These are phyloP conservation scores for Antedon bifida DNA, from an alignment of 35 echinoderm and acorn worm species.

Conservation along the genomic window DNA sequence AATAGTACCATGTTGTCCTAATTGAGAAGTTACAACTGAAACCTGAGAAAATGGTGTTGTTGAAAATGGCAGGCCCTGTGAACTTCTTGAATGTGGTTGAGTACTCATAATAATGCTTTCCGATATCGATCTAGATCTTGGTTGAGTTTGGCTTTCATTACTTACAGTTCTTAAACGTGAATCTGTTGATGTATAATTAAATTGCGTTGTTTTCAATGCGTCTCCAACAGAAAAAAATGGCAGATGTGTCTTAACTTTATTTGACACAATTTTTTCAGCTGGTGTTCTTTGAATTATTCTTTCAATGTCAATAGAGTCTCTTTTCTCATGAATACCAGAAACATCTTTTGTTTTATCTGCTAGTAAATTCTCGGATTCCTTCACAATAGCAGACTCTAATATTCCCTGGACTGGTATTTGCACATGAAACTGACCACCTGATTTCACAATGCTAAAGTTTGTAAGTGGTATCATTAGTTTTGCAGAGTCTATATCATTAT, in stretches of 20 bases:
- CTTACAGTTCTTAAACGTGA: neutral
- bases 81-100: too few relatives aligned
- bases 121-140: neutral
- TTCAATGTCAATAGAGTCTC: neutral
- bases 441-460: conserved; percentile 82
- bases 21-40: neutral
- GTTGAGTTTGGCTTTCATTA: neutral
- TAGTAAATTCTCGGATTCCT: neutral
- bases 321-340: neutral
- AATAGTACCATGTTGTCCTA: neutral
- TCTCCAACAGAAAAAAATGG: neutral
- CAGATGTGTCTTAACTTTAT: neutral
- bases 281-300: neutral
- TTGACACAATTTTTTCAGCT: neutral
- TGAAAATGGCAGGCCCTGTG: neutral
- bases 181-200: neutral
- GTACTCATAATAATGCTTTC: neutral
- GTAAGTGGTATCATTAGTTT: conserved; percentile 61
- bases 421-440: conserved; percentile 77
- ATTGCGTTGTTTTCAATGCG: neutral
- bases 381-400: conserved; percentile 1
- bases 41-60: neutral
- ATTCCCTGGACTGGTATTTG: conserved; percentile 75
- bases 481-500: neutral
- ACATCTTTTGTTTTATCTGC: neutral